Conservation (phyloP, 2,888 invertebrate species). For the Biston stratarius region DNA sequence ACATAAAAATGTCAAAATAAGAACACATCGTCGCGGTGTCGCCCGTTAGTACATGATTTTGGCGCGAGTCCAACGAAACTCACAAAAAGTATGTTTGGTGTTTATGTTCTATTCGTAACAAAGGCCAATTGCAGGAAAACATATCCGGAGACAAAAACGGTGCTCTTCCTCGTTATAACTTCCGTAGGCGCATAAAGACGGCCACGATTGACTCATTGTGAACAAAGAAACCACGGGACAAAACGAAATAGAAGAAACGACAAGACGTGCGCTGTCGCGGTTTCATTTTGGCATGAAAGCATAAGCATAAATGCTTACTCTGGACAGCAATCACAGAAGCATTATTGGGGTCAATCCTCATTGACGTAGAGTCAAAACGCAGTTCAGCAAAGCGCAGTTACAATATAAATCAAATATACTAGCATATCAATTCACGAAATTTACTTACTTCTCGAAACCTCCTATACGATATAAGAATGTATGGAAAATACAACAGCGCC, state of each 20-base stretch:
- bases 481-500: no score
- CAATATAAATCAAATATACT: no score
- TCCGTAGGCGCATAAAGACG: constrained; percentile 53
- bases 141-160: constrained; percentile 58
- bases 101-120: constrained; percentile 16
- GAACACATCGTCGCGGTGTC: neutral
- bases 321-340: constrained; percentile 32
- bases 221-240: constrained; percentile 70
- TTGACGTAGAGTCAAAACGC: no score
- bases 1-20: constrained; percentile 8
- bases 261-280: constrained; percentile 46
- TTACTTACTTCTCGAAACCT: no score
- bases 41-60: constrained; percentile 8
- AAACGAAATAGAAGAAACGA: constrained; percentile 59
- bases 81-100: constrained; percentile 12
- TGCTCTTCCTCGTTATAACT: constrained; percentile 67
- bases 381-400: no score
- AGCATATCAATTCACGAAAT: no score
- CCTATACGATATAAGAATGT: no score
- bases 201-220: constrained; percentile 61
- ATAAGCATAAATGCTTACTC: constrained; percentile 30
- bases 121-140: constrained; percentile 28
- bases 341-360: neutral
- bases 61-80: constrained; percentile 15
- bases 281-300: constrained; percentile 51